A percentile compares a stretch with the other conserved stretches of the same genome.
Conservation (phyloP, 2,888 invertebrate genomes). For the Thalpophila matura region DNA sequence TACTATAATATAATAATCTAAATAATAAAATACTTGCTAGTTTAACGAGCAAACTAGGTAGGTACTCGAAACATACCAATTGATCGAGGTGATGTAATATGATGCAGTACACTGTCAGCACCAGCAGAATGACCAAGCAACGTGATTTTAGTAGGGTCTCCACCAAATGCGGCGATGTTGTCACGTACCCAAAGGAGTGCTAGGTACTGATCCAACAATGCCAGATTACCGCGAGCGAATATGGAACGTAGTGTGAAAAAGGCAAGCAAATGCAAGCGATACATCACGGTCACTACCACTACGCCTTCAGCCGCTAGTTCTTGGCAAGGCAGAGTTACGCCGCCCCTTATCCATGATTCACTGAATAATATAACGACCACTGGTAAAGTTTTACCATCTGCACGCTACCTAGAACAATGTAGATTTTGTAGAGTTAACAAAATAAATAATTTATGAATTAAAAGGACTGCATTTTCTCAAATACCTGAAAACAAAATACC, state of each 20-base stretch:
- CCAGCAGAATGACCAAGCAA: constrained; percentile 96
- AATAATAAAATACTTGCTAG: too few species aligned
- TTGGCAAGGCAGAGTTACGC: constrained; percentile 91
- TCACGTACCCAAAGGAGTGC: constrained; percentile 94
- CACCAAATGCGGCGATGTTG: constrained; percentile 95
- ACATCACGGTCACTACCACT: constrained; percentile 93
- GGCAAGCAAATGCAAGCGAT: constrained; percentile 93
- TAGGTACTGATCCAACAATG: constrained; percentile 96
- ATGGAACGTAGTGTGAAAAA: constrained; percentile 91
- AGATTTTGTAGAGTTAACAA: background rate
- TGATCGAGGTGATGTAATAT: constrained; percentile 93
- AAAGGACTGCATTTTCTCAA: too few species aligned
- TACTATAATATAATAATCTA: too few species aligned
- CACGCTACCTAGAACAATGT: constrained; percentile 81
- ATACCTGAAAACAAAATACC: too few species aligned
- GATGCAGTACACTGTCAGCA: constrained; percentile 92
- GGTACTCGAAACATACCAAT: constrained; percentile 83
- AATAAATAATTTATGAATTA: background rate
- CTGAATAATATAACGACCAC: constrained; percentile 94
- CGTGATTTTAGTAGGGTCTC: constrained; percentile 95
- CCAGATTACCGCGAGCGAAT: constrained; percentile 95
- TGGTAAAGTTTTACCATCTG: constrained; percentile 90
- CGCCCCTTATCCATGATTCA: constrained; percentile 90
- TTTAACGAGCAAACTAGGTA: too few species aligned
- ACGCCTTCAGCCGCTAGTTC: constrained; percentile 93